A percentile compares a stretch with the other conserved stretches of the same genome.
These are phyloP conservation scores for Haliclona indistincta DNA, from an alignment of 37 sponge, comb jelly and placozoan genomes.

Conservation along the genomic window DNA sequence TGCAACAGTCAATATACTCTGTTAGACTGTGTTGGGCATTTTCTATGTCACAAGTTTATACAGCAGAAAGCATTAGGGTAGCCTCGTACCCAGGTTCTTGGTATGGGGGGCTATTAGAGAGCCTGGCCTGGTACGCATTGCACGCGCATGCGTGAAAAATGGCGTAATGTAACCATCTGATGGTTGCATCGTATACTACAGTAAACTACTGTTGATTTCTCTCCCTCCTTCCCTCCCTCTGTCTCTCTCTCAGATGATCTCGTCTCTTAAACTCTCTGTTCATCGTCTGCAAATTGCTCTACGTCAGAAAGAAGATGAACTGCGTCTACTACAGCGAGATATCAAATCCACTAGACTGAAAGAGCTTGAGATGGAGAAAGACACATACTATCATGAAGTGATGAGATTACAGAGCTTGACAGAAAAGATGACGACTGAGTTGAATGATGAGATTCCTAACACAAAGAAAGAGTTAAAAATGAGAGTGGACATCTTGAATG, in stretches of 20 bases:
- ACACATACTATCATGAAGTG: constrained; percentile 38
- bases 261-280: constrained; percentile 45
- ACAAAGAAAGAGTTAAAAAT: constrained; percentile 22
- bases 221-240: constrained; percentile 29
- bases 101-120: too few relatives aligned
- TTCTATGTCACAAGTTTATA: too few relatives aligned
- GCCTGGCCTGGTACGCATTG: too few relatives aligned
- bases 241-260: constrained; percentile 15
- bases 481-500: constrained; percentile 44
- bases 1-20: too few relatives aligned
- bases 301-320: constrained; percentile 54
- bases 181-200: too few relatives aligned
- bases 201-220: too few relatives aligned
- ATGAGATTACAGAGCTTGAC: constrained; percentile 17
- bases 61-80: too few relatives aligned
- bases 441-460: neutral
- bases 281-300: constrained; percentile 50
- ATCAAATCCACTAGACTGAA: constrained; percentile 25
- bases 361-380: constrained; percentile 35
- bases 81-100: too few relatives aligned
- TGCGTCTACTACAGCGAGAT: constrained; percentile 4
- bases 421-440: neutral
- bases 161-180: too few relatives aligned
- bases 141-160: too few relatives aligned
- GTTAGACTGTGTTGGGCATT: too few relatives aligned